These are phyloP conservation scores for Salvelinus fontinalis DNA, from an alignment of 2,113 vertebrate genomes.

Conservation along the genomic window DNA sequence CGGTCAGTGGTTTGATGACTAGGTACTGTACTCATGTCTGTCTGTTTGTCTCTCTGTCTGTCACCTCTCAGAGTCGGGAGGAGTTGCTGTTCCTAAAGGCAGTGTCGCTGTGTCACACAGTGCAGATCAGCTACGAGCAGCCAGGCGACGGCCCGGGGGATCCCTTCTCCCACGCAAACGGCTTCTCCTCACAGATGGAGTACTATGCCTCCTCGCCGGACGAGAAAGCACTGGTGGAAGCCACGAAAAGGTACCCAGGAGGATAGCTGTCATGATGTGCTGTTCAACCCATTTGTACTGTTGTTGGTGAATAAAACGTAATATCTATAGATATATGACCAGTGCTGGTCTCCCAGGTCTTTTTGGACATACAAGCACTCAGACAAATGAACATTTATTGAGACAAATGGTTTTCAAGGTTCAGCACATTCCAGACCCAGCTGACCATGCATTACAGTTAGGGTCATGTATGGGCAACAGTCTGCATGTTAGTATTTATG, in stretches of 20 bases:
- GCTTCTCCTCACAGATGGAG: slow-evolving; percentile 79
- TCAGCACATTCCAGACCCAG: too few relatives aligned
- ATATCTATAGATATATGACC: too few relatives aligned
- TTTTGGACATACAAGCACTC: too few relatives aligned
- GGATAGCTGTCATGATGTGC: not conserved
- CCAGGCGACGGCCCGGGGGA: slow-evolving; percentile 75
- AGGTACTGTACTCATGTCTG: not conserved
- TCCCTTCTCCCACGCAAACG: slow-evolving; percentile 79
- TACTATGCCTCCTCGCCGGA: slow-evolving; percentile 98
- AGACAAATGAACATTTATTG: too few relatives aligned
- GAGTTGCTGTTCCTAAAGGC: slow-evolving; percentile 93
- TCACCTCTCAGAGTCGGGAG: slow-evolving; percentile 75
- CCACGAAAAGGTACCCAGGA: slow-evolving; percentile 83
- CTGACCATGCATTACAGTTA: too few relatives aligned
- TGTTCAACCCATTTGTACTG: not conserved
- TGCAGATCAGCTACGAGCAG: slow-evolving; percentile 91
- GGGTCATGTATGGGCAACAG: too few relatives aligned
- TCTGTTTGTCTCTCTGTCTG: not conserved
- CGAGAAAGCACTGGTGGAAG: slow-evolving; percentile 96
- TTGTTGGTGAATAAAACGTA: too few relatives aligned
- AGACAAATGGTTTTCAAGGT: too few relatives aligned
- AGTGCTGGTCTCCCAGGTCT: too few relatives aligned
- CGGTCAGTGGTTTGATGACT: not conserved
- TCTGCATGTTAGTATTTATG: too few relatives aligned
- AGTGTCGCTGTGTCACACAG: slow-evolving; percentile 94